phyloP scores from a whole-genome alignment of 2,113 vertebrate species.

The Aphyosemion australe region DNA sequence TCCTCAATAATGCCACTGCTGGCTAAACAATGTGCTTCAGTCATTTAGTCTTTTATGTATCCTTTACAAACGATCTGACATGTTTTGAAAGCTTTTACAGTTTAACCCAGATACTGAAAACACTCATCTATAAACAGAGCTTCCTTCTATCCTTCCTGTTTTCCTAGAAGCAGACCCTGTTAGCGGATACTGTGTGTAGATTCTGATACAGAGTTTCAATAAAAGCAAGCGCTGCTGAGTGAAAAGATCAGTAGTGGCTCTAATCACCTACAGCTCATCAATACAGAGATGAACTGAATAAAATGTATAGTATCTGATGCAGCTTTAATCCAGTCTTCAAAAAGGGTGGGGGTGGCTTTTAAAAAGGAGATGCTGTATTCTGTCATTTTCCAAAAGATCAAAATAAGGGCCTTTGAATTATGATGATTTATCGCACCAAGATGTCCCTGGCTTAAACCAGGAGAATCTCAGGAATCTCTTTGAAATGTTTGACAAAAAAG shows the following conservation, averaged over 20 bases:
- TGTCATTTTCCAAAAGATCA: conserved; percentile 52
- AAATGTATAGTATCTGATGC: not conserved
- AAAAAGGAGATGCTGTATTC: conserved; percentile 44
- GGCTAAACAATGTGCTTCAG: not conserved
- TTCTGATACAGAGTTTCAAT: not conserved
- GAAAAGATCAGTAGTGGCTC: conserved; percentile 20
- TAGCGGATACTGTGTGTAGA: not conserved
- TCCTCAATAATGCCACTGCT: not conserved
- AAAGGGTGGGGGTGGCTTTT: conserved; percentile 30
- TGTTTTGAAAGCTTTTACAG: not conserved
- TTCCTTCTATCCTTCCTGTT: not conserved
- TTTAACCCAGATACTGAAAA: not conserved
- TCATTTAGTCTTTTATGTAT: not conserved
- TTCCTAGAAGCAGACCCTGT: not conserved
- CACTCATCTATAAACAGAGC: not conserved
- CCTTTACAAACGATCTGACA: not conserved
- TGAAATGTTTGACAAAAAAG: conserved; percentile 35
- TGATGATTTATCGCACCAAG: conserved; percentile 33
- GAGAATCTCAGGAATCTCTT: conserved; percentile 32
- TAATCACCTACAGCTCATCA: conserved; percentile 8
- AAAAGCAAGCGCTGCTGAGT: not conserved
- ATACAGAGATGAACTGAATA: not conserved
- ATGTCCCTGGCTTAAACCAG: conserved; percentile 26
- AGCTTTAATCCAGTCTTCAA: conserved; percentile 30
- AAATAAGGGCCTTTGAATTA: conserved; percentile 49